Evolutionary conservation across 2,888 invertebrate species (phyloP).

Genomic region (Autographa gamma): DNA sequence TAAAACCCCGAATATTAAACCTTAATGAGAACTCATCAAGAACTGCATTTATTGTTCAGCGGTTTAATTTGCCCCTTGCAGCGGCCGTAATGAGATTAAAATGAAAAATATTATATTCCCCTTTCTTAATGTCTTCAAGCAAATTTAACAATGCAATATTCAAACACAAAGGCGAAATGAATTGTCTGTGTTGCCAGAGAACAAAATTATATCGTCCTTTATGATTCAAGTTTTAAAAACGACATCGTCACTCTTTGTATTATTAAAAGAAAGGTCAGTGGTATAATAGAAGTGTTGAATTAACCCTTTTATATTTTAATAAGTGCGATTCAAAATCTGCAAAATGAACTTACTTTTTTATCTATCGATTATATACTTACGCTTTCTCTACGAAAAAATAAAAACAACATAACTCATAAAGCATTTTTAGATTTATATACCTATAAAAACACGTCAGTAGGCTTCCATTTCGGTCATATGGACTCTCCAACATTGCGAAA

Average conservation of each 20-base stretch:
- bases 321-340: background rate
- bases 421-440: too few species aligned
- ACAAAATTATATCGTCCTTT: conserved; percentile 3
- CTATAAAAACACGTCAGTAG: too few species aligned
- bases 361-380: background rate
- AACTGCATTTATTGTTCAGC: background rate
- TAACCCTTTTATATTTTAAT: background rate
- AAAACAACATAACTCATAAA: too few species aligned
- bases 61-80: background rate
- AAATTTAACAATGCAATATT: conserved; percentile 10
- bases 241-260: background rate
- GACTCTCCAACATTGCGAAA: background rate
- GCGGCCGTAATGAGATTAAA: background rate
- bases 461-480: too few species aligned
- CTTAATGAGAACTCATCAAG: background rate
- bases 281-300: conserved; percentile 5
- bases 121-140: background rate
- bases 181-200: conserved; percentile 3
- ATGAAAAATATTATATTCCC: background rate
- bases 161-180: conserved; percentile 7
- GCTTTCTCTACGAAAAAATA: too few species aligned
- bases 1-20: background rate
- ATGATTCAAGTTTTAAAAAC: conserved; percentile 5
- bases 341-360: background rate
- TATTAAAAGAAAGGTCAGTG: conserved; percentile 1